Conservation (phyloP, 2,888 invertebrate genomes). For the Mongoloraphidia duomilia region DNA sequence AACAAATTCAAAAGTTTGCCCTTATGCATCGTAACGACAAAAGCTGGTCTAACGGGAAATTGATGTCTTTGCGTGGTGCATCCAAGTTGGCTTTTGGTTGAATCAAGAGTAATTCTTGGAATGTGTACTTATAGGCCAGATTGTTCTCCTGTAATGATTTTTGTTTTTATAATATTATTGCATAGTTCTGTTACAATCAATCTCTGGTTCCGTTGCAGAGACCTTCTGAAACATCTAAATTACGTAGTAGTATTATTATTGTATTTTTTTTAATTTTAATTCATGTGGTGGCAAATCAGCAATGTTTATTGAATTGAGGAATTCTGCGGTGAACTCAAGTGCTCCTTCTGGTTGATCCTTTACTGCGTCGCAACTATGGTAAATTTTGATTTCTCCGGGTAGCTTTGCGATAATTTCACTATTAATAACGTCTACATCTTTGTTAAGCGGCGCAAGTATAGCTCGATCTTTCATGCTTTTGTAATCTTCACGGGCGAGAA, state of each 20-base stretch:
- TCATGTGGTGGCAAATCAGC: not conserved
- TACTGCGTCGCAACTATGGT: not conserved
- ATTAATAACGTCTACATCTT: not conserved
- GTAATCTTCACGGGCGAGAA: not conserved
- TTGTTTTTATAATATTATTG: constrained; percentile 13
- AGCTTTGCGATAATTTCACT: not conserved
- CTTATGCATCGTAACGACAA: not conserved
- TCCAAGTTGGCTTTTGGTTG: constrained; percentile 11
- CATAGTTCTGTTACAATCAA: constrained; percentile 13
- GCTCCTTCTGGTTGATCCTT: not conserved
- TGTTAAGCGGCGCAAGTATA: not conserved
- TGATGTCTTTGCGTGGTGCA: constrained; percentile 12
- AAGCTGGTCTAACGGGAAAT: constrained; percentile 7
- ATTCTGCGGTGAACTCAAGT: not conserved
- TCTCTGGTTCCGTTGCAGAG: constrained; percentile 14
- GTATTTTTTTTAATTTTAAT: not conserved
- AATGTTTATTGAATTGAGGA: not conserved
- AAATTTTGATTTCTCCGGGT: not conserved
- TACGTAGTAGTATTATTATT: constrained; percentile 12
- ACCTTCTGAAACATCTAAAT: constrained; percentile 10
- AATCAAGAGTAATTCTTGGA: not conserved
- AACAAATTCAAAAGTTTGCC: not conserved
- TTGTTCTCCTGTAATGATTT: constrained; percentile 1
- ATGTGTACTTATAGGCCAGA: not conserved
- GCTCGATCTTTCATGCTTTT: not conserved